phyloP scores from a whole-genome alignment of 2,797 vertebrate species.

The Yasuhikotakia modesta region DNA sequence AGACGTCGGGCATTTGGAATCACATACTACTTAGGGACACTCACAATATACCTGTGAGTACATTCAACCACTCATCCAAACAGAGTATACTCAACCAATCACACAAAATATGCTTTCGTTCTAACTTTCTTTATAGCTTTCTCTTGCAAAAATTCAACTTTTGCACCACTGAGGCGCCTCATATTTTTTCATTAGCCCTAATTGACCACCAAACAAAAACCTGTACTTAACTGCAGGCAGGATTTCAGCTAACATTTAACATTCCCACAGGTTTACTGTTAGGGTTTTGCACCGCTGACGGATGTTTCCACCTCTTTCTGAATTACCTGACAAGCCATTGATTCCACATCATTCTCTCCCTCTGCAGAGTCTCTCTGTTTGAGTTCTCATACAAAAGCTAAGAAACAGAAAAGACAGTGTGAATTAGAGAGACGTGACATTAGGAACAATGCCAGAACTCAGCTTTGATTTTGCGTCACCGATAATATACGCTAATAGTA shows the following conservation, averaged over 20 bases:
- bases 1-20: constrained; percentile 25
- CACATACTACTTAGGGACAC: background rate
- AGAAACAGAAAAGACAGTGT: constrained; percentile 58
- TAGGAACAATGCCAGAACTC: constrained; percentile 55
- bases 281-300: constrained; percentile 10
- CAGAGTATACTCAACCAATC: no score
- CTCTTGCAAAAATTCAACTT: background rate
- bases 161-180: background rate
- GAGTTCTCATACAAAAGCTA: constrained; percentile 68
- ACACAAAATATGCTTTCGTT: no score
- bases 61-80: no score
- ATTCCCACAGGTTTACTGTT: constrained; percentile 4
- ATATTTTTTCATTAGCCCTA: background rate
- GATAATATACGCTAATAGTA: constrained; percentile 48
- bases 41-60: background rate
- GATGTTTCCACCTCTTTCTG: constrained; percentile 59
- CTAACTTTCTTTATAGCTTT: background rate
- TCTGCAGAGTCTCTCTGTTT: constrained; percentile 56
- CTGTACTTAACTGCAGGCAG: constrained; percentile 1
- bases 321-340: constrained; percentile 68
- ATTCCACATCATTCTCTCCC: constrained; percentile 66
- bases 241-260: background rate
- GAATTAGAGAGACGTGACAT: constrained; percentile 64
- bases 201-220: background rate
- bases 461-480: constrained; percentile 62